Evolutionary conservation across 2,888 invertebrate genomes (phyloP).

Genomic region (Eupithecia centaureata): DNA sequence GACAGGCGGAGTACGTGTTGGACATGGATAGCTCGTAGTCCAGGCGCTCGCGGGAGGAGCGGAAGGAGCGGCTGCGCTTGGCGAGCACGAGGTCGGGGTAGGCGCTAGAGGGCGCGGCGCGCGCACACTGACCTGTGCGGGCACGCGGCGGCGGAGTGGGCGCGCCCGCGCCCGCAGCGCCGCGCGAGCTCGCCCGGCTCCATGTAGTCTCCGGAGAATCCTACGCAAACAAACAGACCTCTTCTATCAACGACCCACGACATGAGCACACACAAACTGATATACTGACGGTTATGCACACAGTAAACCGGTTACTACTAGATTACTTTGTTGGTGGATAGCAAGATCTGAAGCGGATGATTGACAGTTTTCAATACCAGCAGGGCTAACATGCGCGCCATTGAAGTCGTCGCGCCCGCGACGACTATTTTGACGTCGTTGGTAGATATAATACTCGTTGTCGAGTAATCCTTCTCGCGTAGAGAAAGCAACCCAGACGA

Average conservation of each 20-base stretch:
- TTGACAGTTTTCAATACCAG: too few relatives aligned
- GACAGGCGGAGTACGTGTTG: slow-evolving; percentile 82
- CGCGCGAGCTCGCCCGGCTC: slow-evolving; percentile 75
- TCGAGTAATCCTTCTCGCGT: too few relatives aligned
- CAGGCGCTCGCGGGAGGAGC: slow-evolving; percentile 76
- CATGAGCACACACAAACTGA: background rate
- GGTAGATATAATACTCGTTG: too few relatives aligned
- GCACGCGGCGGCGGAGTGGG: slow-evolving; percentile 82
- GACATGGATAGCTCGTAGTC: slow-evolving; percentile 84
- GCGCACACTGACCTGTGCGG: slow-evolving; percentile 56
- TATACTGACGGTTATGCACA: background rate
- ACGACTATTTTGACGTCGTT: too few relatives aligned
- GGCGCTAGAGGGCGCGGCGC: slow-evolving; percentile 77
- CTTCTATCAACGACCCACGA: background rate
- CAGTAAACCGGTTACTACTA: too few relatives aligned
- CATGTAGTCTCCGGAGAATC: slow-evolving; percentile 83
- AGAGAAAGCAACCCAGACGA: too few relatives aligned
- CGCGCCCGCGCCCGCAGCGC: slow-evolving; percentile 76
- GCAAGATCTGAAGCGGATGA: too few relatives aligned
- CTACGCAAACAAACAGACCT: slow-evolving; percentile 47
- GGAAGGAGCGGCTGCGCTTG: slow-evolving; percentile 76
- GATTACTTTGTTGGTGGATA: too few relatives aligned
- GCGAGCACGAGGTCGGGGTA: slow-evolving; percentile 78
- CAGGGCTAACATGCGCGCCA: too few relatives aligned
- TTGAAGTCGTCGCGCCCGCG: too few relatives aligned